Conservation (phyloP, 2,888 invertebrate genomes). For the Drosophila putrida region DNA sequence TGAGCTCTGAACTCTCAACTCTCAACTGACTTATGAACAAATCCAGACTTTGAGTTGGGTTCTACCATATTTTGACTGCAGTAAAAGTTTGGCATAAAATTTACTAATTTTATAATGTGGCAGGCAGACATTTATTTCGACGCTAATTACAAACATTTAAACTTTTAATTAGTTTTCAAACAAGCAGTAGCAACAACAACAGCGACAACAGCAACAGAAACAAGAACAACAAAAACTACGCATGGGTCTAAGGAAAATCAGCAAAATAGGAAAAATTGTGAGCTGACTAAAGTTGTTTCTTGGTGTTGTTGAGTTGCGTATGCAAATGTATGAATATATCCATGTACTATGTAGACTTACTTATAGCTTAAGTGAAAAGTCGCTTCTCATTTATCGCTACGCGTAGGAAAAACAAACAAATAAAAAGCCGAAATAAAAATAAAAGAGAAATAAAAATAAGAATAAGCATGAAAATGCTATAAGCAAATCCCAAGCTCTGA, state of each 20-base stretch:
- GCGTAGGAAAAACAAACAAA: constrained; percentile 50
- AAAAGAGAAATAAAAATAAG: constrained; percentile 24
- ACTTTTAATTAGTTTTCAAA: constrained; percentile 77
- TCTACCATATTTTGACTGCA: constrained; percentile 16
- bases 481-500: constrained; percentile 61
- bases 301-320: constrained; percentile 29
- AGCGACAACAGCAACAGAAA: constrained; percentile 12
- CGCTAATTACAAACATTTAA: constrained; percentile 78
- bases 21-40: constrained; percentile 12
- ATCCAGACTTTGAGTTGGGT: constrained; percentile 16
- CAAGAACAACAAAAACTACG: constrained; percentile 19
- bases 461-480: constrained; percentile 64
- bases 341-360: constrained; percentile 10
- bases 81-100: constrained; percentile 63
- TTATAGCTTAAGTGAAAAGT: constrained; percentile 32
- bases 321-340: constrained; percentile 57
- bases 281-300: constrained; percentile 5
- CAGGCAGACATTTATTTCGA: constrained; percentile 75
- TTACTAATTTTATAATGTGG: constrained; percentile 74
- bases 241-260: constrained; percentile 14
- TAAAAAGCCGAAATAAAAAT: constrained; percentile 52
- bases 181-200: constrained; percentile 38
- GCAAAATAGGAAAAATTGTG: constrained; percentile 17
- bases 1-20: constrained; percentile 1
- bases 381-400: constrained; percentile 42